Conservation (phyloP, 2,888 invertebrate genomes). For the Sclerodermus sp. region DNA sequence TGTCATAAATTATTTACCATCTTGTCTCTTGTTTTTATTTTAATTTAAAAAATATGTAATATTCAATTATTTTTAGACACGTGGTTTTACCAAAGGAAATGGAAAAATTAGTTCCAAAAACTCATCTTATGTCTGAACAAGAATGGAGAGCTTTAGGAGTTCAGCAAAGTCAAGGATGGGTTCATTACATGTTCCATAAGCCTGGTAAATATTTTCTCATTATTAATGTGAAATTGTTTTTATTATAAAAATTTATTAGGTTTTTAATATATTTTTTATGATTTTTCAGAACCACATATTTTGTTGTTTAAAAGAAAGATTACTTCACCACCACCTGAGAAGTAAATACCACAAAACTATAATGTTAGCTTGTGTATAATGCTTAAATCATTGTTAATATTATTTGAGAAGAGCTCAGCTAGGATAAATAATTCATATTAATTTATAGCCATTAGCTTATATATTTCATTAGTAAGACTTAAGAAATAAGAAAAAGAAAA, state of each 20-base stretch:
- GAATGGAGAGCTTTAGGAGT: constrained; percentile 96
- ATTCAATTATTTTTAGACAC: constrained; percentile 68
- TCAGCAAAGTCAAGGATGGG: constrained; percentile 95
- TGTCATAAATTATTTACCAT: neutral
- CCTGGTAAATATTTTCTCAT: constrained; percentile 76
- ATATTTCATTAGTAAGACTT: neutral
- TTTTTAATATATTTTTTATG: constrained; percentile 15
- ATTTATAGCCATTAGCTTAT: neutral
- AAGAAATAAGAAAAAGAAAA: neutral
- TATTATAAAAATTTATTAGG: neutral
- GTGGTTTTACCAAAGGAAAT: constrained; percentile 92
- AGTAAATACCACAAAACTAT: constrained; percentile 18
- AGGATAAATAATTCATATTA: constrained; percentile 3
- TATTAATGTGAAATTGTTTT: neutral
- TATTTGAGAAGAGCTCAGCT: constrained; percentile 26
- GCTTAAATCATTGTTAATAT: constrained; percentile 33
- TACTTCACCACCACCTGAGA: constrained; percentile 59
- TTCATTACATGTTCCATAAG: constrained; percentile 94
- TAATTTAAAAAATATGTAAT: neutral
- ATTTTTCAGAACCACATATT: constrained; percentile 84
- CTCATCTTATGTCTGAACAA: constrained; percentile 88
- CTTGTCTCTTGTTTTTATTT: neutral
- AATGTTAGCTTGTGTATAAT: constrained; percentile 27
- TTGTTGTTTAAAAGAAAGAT: constrained; percentile 80
- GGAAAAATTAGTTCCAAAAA: constrained; percentile 86